Base-by-base conservation (phyloP, 92 coral and sea anemone species). In the Micromussa lordhowensis region DNA sequence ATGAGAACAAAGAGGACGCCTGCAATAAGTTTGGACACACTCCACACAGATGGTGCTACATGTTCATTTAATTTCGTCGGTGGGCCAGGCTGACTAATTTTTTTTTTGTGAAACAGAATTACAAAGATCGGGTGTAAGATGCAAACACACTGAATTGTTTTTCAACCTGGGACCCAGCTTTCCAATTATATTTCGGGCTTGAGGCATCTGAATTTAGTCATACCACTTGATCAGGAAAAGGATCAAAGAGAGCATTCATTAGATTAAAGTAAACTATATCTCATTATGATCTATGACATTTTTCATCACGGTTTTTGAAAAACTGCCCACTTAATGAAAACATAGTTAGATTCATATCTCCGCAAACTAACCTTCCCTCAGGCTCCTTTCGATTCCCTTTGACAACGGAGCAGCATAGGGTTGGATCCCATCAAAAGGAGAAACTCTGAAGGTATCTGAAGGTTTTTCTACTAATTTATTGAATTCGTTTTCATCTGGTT, bases 381-480 rank as follows among this genome's bases (percentile, higher is more conserved):
- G 59, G 30, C 35, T 31, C 5, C 26, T 35, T 40, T 44, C 76
- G 14, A 91, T 91, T 51, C 80, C 83, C 40, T 82, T 81, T 34
- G 91, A 90, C n/a, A 91, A 49, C 28, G 93, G 86, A 44, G 55
- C 74, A 49, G 88, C 87, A 57, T 86, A 76, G 22, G 84, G 91
- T 17, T 86, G 79, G 61, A 91, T 85, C 28, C 86, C 61, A 70
- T 87, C 86, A 92, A 88, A 84, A 2, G 92, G 74, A 19, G 89
- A 87, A 55, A 94, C 85, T 22, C 79, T 82, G 31, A 94, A 92
- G 3, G 91, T n/a, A 31, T 94, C 88, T 29, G 83, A 48, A 73
- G 84, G 89, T 49, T 77, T 82, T 32, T 73, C 87, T 28, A 91
- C 92, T 44, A 88, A 58, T 68, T 83, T 82, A 12, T 24, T 17